Conservation (phyloP, 2,888 invertebrate genomes). For the Drosophila nr. perissopoda region DNA sequence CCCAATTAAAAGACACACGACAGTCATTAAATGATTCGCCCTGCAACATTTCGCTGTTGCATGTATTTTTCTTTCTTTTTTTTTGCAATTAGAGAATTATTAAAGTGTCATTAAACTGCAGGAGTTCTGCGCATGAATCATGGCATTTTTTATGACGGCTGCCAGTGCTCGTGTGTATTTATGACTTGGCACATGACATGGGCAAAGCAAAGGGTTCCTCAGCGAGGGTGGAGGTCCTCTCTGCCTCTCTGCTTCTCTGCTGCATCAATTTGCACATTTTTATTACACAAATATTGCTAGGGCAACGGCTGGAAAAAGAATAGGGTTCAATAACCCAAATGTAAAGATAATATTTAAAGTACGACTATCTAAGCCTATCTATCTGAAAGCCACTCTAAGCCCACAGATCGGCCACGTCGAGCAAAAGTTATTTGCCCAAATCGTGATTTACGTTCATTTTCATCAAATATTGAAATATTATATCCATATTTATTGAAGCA, state of each 20-base stretch:
- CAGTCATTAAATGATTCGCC: conserved; percentile 65
- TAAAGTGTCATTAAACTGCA: conserved; percentile 76
- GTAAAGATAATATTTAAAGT: background rate
- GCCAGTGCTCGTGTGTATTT: conserved; percentile 66
- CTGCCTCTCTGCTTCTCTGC: background rate
- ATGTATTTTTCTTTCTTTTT: background rate
- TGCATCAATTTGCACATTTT: background rate
- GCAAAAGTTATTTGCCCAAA: conserved; percentile 35
- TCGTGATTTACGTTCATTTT: conserved; percentile 65
- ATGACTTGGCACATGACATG: conserved; percentile 42
- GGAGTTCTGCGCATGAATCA: conserved; percentile 66
- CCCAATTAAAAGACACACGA: conserved; percentile 78
- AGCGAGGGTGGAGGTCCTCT: background rate
- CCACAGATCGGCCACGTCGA: background rate
- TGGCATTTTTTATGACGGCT: conserved; percentile 63
- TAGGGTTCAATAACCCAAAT: conserved; percentile 4
- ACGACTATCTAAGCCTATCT: background rate
- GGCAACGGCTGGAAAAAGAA: background rate
- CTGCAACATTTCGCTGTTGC: conserved; percentile 22
- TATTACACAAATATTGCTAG: background rate
- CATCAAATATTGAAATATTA: conserved; percentile 78
- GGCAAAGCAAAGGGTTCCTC: background rate
- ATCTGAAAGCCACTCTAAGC: conserved; percentile 13
- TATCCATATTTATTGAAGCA: conserved; percentile 69
- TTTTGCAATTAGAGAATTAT: conserved; percentile 80